Evolutionary conservation across 2,797 vertebrate genomes (phyloP).

Genomic region (Sebastes nivosus): DNA sequence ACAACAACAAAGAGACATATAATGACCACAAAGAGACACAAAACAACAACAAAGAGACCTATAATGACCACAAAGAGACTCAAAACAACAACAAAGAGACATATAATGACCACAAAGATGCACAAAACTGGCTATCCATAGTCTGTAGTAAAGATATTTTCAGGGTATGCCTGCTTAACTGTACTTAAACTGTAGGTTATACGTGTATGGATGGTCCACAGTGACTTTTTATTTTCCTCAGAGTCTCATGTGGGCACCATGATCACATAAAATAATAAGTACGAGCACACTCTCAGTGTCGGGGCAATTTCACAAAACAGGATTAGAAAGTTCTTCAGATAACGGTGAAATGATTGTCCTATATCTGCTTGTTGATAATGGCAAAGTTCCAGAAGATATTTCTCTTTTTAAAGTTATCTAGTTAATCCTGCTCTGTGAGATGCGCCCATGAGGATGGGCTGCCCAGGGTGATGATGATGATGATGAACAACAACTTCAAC

Average conservation of each 20-base stretch:
- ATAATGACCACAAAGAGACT: rapidly evolving
- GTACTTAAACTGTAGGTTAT: neutral
- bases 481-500: neutral
- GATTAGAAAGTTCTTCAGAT: neutral
- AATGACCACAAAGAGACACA: no score
- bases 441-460: slow-evolving; percentile 4
- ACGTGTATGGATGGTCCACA: neutral
- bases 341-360: neutral
- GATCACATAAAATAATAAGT: neutral
- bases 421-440: slow-evolving; percentile 2
- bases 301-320: neutral
- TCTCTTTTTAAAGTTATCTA: neutral
- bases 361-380: neutral
- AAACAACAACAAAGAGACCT: no score
- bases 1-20: no score
- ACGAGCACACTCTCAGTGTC: neutral
- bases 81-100: no score
- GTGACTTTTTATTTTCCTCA: neutral
- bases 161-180: neutral
- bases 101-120: no score
- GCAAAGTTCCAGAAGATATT: slow-evolving; percentile 3
- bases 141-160: neutral
- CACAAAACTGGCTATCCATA: no score
- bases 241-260: neutral
- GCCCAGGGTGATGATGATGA: slow-evolving; percentile 20